These are phyloP conservation scores for Epinephelus fuscoguttatus DNA, from an alignment of 2,113 vertebrate genomes.

Conservation along the genomic window DNA sequence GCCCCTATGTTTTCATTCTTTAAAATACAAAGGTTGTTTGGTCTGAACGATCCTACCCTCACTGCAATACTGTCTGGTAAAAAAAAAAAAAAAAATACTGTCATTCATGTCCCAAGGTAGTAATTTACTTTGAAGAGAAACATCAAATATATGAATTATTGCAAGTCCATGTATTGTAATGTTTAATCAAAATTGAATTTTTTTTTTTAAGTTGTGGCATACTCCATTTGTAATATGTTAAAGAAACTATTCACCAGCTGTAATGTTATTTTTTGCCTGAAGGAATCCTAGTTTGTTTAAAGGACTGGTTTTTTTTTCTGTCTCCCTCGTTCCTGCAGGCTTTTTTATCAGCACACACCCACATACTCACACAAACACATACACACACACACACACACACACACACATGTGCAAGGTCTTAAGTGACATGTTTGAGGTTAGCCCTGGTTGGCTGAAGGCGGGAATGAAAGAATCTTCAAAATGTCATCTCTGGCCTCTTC, in stretches of 20 bases:
- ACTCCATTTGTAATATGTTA: background rate
- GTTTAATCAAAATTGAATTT: slow-evolving; percentile 9
- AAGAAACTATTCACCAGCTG: background rate
- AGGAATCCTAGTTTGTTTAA: slow-evolving; percentile 19
- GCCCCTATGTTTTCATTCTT: no score
- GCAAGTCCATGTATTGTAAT: slow-evolving; percentile 1
- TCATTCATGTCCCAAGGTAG: slow-evolving; percentile 20
- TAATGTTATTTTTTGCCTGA: slow-evolving; percentile 8
- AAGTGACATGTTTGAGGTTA: slow-evolving; percentile 59
- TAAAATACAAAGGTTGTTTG: slow-evolving; percentile 41
- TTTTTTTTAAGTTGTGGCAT: background rate
- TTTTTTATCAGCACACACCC: background rate
- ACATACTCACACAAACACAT: background rate
- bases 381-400: slow-evolving; percentile 33
- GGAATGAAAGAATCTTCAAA: slow-evolving; percentile 79
- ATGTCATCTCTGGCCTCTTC: slow-evolving; percentile 84
- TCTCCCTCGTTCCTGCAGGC: slow-evolving; percentile 3
- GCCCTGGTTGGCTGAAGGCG: slow-evolving; percentile 63
- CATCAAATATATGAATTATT: slow-evolving; percentile 20
- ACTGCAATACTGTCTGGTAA: background rate
- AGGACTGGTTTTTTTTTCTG: background rate
- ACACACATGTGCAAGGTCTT: slow-evolving; percentile 15
- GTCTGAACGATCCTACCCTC: slow-evolving; percentile 17
- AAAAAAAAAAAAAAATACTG: slow-evolving; percentile 20
- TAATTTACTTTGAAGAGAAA: slow-evolving; percentile 47